Base-by-base conservation (phyloP, 2,113 vertebrate genomes). In the Gopherus evgoodei region DNA sequence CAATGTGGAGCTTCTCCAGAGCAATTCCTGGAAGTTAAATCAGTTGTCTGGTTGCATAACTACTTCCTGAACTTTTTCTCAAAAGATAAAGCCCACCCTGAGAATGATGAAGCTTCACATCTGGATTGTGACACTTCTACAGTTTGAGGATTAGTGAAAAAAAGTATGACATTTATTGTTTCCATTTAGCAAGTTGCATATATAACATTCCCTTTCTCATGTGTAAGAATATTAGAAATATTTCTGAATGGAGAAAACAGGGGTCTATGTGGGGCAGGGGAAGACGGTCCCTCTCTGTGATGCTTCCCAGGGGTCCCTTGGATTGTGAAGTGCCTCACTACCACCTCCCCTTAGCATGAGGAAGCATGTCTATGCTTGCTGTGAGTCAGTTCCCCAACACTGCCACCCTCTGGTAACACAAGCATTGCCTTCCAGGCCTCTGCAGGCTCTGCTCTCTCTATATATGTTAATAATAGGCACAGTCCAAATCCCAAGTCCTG, bases 21-120 rank as follows among this genome's bases (percentile, higher is more conserved):
- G 25, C 35, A 49, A 83, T 95, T 94, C 56, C 57, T 56, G 82
- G 29, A 86, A 84, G 87, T 87, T 84, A 91, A 89, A 52, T 93
- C 57, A 35, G 0, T 92, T 84, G 50, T 81, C 50, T 88, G 10
- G 50, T 59, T 90, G 88, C 29, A n/a, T 78, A 78, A 47, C 42
- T 44, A 24, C 53, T 79, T 25, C n/a, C 24, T 35, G 29, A 42
- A 6, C 38, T 90, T n/a, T n/a, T 21, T 81, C 72, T 62, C 35
- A 88, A 87, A 89, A 92, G 79, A 56, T 56, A 86, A 84, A 76
- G 84, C n/a, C 50, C 31, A 16, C 56, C 49, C 44, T 1, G 1
- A 42, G 25, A 6, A 21, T 83, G 89, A 47, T 17, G 86, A 79
- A 62, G 35, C 49, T 42, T 13, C 81, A 47, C 62, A 35, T 81